phyloP scores from a whole-genome alignment of 1,140 invertebrate species.

The Atopsyche davidsoni region DNA sequence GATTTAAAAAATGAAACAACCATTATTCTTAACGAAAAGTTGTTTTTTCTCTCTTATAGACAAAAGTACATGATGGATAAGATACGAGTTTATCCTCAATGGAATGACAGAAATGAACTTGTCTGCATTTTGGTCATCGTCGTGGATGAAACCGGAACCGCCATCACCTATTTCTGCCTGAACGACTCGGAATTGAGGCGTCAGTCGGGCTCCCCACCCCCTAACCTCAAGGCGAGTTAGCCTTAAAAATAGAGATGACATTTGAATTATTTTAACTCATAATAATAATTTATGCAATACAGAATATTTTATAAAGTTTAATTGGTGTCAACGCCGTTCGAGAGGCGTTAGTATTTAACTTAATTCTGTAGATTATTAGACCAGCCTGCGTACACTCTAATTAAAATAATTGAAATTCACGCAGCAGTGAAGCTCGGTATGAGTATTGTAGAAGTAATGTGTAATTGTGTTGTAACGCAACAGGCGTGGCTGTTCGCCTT shows the following conservation, averaged over 20 bases:
- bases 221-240: not conserved
- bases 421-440: too few relatives aligned
- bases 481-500: slow-evolving; percentile 41
- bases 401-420: too few relatives aligned
- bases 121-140: slow-evolving; percentile 32
- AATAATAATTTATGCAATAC: not conserved
- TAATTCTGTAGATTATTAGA: too few relatives aligned
- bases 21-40: not conserved
- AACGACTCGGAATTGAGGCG: too few relatives aligned
- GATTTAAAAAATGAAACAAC: not conserved
- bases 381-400: too few relatives aligned
- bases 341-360: too few relatives aligned
- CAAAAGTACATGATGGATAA: slow-evolving; percentile 40
- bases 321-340: too few relatives aligned
- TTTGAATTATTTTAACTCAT: slow-evolving; percentile 9
- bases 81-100: slow-evolving; percentile 32
- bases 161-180: slow-evolving; percentile 33
- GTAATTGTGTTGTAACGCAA: too few relatives aligned
- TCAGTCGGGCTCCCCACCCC: too few relatives aligned
- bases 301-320: too few relatives aligned
- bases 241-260: not conserved
- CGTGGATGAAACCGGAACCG: slow-evolving; percentile 38
- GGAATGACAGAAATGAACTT: slow-evolving; percentile 27
- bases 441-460: too few relatives aligned
- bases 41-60: slow-evolving; percentile 31